A percentile compares a stretch with the other conserved stretches of the same genome.
phyloP scores from a whole-genome alignment of 2,888 invertebrate genomes.

The Uloborus plumipes region DNA sequence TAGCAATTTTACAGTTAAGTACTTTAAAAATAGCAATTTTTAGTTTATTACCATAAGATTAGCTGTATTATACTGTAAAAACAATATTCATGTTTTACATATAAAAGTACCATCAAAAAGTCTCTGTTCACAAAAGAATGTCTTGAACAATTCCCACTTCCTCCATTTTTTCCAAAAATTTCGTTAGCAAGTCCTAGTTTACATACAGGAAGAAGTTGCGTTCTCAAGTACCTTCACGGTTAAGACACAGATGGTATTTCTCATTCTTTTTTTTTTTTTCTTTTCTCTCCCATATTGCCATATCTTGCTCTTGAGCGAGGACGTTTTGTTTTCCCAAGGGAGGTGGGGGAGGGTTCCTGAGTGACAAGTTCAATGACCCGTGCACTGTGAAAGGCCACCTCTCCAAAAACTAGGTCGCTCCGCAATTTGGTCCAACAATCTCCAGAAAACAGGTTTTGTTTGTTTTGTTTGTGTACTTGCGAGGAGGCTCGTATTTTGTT shows the following conservation, averaged over 20 bases:
- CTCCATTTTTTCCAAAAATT: no score
- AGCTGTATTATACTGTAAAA: no score
- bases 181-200: no score
- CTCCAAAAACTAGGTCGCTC: constrained; percentile 47
- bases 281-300: not conserved
- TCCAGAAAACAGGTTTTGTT: constrained; percentile 46
- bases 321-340: constrained; percentile 40
- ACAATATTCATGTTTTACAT: no score
- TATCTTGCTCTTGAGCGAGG: not conserved
- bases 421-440: not conserved
- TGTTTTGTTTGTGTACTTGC: constrained; percentile 26
- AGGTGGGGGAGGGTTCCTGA: constrained; percentile 23
- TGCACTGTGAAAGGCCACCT: constrained; percentile 16
- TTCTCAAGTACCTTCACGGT: constrained; percentile 1
- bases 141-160: no score
- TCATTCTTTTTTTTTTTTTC: not conserved
- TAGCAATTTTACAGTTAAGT: no score
- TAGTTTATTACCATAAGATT: no score
- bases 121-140: no score
- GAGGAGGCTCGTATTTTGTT: constrained; percentile 22
- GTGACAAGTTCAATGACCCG: constrained; percentile 62
- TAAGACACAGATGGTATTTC: constrained; percentile 27
- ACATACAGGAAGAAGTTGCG: no score
- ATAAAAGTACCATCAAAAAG: no score
- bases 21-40: no score